These are phyloP conservation scores for Chaetodon auriga DNA, from an alignment of 2,113 vertebrate species.

Conservation along the genomic window DNA sequence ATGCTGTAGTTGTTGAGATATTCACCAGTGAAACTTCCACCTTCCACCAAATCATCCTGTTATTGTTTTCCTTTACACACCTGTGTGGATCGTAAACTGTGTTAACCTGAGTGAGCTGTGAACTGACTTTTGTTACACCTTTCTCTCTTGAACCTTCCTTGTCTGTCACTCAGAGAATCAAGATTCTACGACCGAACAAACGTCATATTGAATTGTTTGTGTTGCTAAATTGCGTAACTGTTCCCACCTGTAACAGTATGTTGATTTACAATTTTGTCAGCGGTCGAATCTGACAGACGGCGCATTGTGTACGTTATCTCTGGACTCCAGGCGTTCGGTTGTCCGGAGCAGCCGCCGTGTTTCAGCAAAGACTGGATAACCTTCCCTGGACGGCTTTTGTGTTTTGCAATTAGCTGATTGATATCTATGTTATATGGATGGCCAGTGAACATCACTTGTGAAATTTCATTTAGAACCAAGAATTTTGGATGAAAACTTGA, in stretches of 20 bases:
- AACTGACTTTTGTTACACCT: background rate
- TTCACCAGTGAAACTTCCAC: background rate
- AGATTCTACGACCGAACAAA: background rate
- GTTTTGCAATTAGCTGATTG: conserved; percentile 23
- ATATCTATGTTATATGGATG: background rate
- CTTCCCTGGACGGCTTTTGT: conserved; percentile 10
- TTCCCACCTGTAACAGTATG: background rate
- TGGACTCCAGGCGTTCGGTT: conserved; percentile 13
- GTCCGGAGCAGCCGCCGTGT: background rate
- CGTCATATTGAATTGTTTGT: background rate
- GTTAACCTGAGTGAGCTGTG: background rate
- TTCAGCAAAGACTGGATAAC: conserved; percentile 14
- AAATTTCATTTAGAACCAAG: background rate
- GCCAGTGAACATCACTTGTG: background rate
- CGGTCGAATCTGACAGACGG: background rate
- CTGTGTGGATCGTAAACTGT: background rate
- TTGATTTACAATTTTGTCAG: background rate
- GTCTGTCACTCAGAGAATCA: background rate
- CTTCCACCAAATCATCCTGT: background rate
- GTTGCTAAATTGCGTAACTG: conserved; percentile 1
- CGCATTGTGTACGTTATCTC: conserved; percentile 34
- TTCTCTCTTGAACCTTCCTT: background rate
- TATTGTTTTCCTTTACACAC: background rate
- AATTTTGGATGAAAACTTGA: background rate
- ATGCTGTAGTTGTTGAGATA: background rate